Base-by-base conservation (phyloP, 2,888 invertebrate genomes). In the Imbricaverruca yamaguchii region DNA sequence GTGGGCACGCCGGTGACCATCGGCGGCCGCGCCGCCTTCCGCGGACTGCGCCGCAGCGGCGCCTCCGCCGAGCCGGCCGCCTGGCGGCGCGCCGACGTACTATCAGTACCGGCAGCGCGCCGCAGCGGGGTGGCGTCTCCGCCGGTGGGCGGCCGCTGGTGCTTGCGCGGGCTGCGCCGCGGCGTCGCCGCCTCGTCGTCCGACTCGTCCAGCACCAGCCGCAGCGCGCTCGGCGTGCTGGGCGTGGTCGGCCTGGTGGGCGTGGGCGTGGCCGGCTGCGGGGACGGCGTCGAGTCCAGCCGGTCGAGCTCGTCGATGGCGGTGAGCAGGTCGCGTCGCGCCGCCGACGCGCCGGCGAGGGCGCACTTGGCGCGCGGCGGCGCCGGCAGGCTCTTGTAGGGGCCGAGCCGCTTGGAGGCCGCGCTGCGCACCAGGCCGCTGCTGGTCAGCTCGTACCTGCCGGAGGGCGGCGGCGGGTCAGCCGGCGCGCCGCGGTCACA, bases 401-500 rank as follows among this genome's bases (percentile, higher is more conserved):
- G 74, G 9, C 74, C 74, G 55, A 15, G 53, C 21, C 74, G 74
- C 53, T 21, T 55, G 53, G 74, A 55, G 0, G 74, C 55, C 55
- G 74, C 53, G 10, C 21, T 74, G 10, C 74, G 53, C 10, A 55
- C 53, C 53, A 74, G 74, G 1, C 74, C 74, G 53, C 55, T 55
- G 21, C 74, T 74, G 55, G 74, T 74, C 53, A 74, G 12, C 74
- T 74, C 15, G 55, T 74, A 74, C 55, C 74, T 53, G 69, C 13
- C 39, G 69, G 18, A 23, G 67, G 57, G 57, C 15, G 12, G 39
- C 39, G 39, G 39, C 39, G 39, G 39, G 39, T 39, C 39, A 39
- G 39, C 39, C 39, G 39, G 2, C 39, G 39, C 39, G 1, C 39
- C 39, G 39, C 2, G 39, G 39, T 4, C 39, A 39, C 39, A 39